A percentile compares a stretch with the other conserved stretches of the same genome.
phyloP scores from a whole-genome alignment of 2,113 vertebrate genomes.

The Onychostruthus taczanowskii region DNA sequence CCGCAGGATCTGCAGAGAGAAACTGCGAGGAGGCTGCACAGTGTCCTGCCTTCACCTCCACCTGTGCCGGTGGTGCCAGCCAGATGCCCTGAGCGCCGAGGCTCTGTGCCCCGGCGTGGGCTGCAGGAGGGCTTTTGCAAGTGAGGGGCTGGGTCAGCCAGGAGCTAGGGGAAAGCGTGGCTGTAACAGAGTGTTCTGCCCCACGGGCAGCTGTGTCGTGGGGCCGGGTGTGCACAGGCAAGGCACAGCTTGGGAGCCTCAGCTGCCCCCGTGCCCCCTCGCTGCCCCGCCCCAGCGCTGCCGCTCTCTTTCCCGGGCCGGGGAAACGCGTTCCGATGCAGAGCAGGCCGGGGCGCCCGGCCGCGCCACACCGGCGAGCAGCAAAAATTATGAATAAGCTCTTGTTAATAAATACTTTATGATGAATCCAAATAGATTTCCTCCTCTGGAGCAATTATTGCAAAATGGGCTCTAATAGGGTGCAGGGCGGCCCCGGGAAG shows the following conservation, averaged over 20 bases:
- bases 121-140: background rate
- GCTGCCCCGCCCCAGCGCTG: background rate
- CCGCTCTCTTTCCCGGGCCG: background rate
- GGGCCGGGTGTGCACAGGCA: too few species aligned
- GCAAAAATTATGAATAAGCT: slow-evolving; percentile 52
- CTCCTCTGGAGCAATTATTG: slow-evolving; percentile 60
- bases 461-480: slow-evolving; percentile 47
- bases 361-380: background rate
- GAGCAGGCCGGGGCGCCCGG: background rate
- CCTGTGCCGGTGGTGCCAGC: background rate
- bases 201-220: accelerated
- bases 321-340: background rate
- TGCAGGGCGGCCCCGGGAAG: slow-evolving; percentile 11
- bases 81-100: background rate
- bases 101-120: background rate
- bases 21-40: background rate
- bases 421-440: slow-evolving; percentile 61
- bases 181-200: background rate
- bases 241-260: too few species aligned
- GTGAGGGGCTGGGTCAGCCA: background rate
- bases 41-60: background rate
- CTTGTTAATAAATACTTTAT: slow-evolving; percentile 60
- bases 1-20: background rate
- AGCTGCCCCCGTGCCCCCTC: background rate
- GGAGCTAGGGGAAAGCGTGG: background rate